Evolutionary conservation across 2,888 invertebrate species (phyloP).

Genomic region (Eristalis intricaria): DNA sequence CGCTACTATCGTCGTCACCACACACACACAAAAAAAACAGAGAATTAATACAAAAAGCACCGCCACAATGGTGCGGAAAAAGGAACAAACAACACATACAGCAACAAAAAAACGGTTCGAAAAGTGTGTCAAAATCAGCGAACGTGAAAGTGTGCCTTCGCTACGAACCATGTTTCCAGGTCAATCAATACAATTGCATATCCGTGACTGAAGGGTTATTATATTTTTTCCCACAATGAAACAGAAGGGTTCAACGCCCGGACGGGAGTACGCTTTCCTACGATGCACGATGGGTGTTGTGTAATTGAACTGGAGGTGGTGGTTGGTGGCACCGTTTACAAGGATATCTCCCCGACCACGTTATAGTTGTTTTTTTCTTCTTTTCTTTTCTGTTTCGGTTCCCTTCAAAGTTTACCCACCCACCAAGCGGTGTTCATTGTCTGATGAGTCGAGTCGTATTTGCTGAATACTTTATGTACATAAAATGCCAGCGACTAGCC

Average conservation of each 20-base stretch:
- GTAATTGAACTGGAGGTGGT: background rate
- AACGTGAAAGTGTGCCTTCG: conserved; percentile 67
- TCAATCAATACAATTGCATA: conserved; percentile 73
- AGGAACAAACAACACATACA: background rate
- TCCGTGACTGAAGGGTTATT: conserved; percentile 73
- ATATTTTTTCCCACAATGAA: conserved; percentile 62
- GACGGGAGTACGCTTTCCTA: conserved; percentile 21
- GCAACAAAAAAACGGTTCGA: conserved; percentile 32
- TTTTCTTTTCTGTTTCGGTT: background rate
- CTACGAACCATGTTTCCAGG: conserved; percentile 73
- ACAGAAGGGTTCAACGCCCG: conserved; percentile 69
- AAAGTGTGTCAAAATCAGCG: conserved; percentile 73
- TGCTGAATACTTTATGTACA: conserved; percentile 12
- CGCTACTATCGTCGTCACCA: background rate
- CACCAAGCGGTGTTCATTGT: conserved; percentile 41
- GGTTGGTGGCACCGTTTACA: conserved; percentile 39
- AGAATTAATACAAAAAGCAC: conserved; percentile 25
- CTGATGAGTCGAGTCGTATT: conserved; percentile 64
- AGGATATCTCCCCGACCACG: conserved; percentile 40
- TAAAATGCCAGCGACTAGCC: conserved; percentile 14
- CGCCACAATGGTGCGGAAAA: background rate
- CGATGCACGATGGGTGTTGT: conserved; percentile 5
- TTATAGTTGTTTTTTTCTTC: background rate
- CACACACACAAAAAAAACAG: background rate
- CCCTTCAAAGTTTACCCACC: conserved; percentile 4